These are phyloP conservation scores for Ceratitis capitata DNA, from an alignment of 1,140 invertebrate species.

Conservation along the genomic window DNA sequence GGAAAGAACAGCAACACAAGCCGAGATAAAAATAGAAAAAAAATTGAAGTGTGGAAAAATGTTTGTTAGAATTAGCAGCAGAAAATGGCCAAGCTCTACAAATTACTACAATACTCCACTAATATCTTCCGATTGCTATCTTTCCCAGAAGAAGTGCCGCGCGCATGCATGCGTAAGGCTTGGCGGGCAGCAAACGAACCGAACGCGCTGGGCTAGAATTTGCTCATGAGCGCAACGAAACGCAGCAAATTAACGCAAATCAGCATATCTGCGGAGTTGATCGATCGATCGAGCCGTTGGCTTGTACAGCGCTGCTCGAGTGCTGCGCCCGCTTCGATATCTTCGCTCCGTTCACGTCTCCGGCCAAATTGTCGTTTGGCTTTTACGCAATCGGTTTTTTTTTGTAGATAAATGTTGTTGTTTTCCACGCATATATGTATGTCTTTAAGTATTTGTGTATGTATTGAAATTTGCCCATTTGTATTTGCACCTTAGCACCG, in stretches of 20 bases:
- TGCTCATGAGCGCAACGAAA: not conserved
- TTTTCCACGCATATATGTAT: not conserved
- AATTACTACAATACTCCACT: not conserved
- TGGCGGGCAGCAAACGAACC: not conserved
- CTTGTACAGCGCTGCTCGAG: not conserved
- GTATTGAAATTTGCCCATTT: not conserved
- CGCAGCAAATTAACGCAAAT: slow-evolving; percentile 21
- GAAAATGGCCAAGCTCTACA: not conserved
- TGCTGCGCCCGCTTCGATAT: too few species aligned
- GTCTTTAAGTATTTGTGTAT: not conserved
- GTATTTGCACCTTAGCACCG: not conserved
- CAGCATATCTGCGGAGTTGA: not conserved
- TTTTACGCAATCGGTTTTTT: not conserved
- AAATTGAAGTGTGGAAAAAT: not conserved
- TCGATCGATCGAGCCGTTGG: not conserved
- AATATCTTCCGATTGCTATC: slow-evolving; percentile 26
- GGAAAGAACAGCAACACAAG: not conserved
- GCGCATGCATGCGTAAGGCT: not conserved
- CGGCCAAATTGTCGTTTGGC: not conserved
- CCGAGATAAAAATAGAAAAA: not conserved
- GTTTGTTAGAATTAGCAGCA: not conserved
- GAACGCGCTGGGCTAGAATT: not conserved
- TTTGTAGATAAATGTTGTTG: not conserved
- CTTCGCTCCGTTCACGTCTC: too few species aligned
- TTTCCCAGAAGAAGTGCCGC: slow-evolving; percentile 30